phyloP scores from a whole-genome alignment of 2,113 vertebrate species.

The Ptychochromis oligacanthus region DNA sequence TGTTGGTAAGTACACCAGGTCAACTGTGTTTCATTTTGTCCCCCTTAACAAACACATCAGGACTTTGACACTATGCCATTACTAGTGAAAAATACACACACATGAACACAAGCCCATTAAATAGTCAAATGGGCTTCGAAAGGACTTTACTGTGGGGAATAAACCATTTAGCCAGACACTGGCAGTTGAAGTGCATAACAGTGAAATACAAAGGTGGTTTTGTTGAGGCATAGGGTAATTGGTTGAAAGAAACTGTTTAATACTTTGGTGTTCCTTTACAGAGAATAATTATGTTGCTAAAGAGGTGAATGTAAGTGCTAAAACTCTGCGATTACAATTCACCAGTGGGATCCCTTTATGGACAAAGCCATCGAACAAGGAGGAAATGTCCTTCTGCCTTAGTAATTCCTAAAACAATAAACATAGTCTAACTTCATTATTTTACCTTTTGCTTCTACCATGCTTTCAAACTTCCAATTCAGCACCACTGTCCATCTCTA shows the following conservation, averaged over 20 bases:
- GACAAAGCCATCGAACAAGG: not conserved
- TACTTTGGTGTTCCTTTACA: conserved; percentile 28
- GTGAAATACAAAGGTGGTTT: conserved; percentile 65
- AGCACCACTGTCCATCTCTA: not conserved
- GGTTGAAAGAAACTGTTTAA: conserved; percentile 49
- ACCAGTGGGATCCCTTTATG: not conserved
- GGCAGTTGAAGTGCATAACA: conserved; percentile 29
- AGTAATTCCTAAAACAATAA: not conserved
- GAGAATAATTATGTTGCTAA: conserved; percentile 45
- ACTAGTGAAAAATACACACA: conserved; percentile 22
- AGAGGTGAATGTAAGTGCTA: conserved; percentile 32
- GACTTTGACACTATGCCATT: conserved; percentile 8
- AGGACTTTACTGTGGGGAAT: conserved; percentile 51
- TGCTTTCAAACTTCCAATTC: not conserved
- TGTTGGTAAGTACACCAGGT: conserved; percentile 11
- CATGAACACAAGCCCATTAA: conserved; percentile 31
- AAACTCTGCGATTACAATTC: conserved; percentile 17
- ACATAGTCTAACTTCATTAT: not conserved
- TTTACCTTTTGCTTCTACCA: not conserved
- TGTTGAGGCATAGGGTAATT: conserved; percentile 36
- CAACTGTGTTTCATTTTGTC: conserved; percentile 10
- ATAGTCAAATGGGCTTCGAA: conserved; percentile 36
- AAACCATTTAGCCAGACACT: conserved; percentile 55
- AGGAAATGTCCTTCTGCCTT: not conserved
- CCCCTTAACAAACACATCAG: not conserved